phyloP scores from a whole-genome alignment of 1,140 invertebrate species.

The Delia radicum region DNA sequence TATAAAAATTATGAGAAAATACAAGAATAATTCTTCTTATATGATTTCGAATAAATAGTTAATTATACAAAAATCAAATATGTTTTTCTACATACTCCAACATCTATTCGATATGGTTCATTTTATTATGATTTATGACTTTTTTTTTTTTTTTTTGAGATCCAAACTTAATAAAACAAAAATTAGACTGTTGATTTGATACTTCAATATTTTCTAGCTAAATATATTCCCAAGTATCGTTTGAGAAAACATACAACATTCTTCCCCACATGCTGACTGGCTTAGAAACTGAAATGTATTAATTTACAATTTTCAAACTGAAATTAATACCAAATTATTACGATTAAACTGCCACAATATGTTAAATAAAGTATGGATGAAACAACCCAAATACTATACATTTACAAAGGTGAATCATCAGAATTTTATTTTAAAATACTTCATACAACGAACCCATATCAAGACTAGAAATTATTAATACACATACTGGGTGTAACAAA shows the following conservation, averaged over 20 bases:
- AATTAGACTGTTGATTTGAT: no score
- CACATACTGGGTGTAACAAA: constrained; percentile 4
- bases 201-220: no score
- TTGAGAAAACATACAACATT: no score
- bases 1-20: no score
- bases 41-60: no score
- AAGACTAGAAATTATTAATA: background rate
- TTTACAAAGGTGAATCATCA: constrained; percentile 11
- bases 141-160: background rate
- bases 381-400: no score
- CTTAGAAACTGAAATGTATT: background rate
- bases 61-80: constrained; percentile 8
- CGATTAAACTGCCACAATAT: background rate
- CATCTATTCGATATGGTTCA: background rate
- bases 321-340: constrained; percentile 17
- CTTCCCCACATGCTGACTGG: constrained; percentile 3
- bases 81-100: background rate
- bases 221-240: no score
- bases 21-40: no score
- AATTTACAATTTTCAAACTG: constrained; percentile 16
- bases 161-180: background rate
- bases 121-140: constrained; percentile 12
- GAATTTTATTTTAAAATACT: background rate
- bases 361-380: background rate
- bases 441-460: background rate